These are phyloP conservation scores for Tachycineta bicolor DNA, from an alignment of 2,113 vertebrate species.

Conservation along the genomic window DNA sequence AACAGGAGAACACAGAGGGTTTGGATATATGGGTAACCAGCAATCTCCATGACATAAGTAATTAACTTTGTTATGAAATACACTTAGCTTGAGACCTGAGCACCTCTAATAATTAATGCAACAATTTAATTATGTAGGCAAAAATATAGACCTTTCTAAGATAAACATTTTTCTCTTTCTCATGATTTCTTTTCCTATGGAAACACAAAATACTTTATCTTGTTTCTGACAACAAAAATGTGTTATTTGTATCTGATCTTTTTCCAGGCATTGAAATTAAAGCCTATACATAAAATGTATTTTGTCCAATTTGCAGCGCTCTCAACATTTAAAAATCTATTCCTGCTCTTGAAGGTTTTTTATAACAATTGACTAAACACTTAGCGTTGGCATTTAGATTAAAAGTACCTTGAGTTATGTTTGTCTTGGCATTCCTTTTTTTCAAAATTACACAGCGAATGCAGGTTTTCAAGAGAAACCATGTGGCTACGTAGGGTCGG, in stretches of 20 bases:
- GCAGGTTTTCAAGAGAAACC: background rate
- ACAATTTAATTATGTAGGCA: background rate
- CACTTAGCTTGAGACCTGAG: background rate
- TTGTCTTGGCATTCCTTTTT: background rate
- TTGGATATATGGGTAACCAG: background rate
- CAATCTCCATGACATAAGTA: background rate
- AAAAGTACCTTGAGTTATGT: background rate
- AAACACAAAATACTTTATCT: background rate
- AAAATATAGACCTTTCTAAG: background rate
- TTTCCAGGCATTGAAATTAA: background rate
- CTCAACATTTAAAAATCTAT: background rate
- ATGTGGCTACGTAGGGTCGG: background rate
- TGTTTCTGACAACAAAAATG: background rate
- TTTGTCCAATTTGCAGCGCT: background rate
- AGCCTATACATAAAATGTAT: background rate
- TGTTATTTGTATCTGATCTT: background rate
- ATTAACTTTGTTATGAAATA: background rate
- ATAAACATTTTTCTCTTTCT: background rate
- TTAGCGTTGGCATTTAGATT: background rate
- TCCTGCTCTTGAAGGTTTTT: background rate
- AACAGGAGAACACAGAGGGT: background rate
- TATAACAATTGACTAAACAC: background rate
- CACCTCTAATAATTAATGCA: background rate
- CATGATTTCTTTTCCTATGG: rapidly evolving
- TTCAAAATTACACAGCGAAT: background rate